A percentile compares a stretch with the other conserved stretches of the same genome.
Evolutionary conservation across 2,888 invertebrate genomes (phyloP).

Genomic region (Rhorus exstirpatorius): DNA sequence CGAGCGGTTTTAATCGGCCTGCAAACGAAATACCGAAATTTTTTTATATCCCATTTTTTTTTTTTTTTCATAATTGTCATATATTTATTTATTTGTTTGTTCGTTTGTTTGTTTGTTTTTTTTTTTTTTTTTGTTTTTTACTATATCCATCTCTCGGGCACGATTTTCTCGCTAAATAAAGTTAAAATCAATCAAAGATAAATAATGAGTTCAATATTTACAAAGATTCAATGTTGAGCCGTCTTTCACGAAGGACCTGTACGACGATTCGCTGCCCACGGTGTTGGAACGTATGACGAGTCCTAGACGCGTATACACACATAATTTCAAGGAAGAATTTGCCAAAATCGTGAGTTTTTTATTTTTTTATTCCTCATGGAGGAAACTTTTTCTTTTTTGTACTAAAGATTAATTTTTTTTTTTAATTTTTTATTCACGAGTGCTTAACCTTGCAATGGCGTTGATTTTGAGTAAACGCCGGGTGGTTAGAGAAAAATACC

Average conservation of each 20-base stretch:
- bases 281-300: constrained; percentile 68
- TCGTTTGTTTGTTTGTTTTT: background rate
- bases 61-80: too few species aligned
- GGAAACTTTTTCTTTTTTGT: too few species aligned
- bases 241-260: constrained; percentile 66
- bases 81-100: background rate
- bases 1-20: constrained; percentile 71
- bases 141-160: background rate
- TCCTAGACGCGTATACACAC: constrained; percentile 61
- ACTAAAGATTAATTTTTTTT: too few species aligned
- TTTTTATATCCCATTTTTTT: constrained; percentile 8
- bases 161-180: too few species aligned
- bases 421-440: too few species aligned
- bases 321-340: constrained; percentile 45
- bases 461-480: too few species aligned
- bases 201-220: constrained; percentile 64
- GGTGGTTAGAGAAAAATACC: too few species aligned
- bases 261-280: constrained; percentile 69
- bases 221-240: constrained; percentile 69
- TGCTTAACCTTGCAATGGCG: too few species aligned
- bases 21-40: constrained; percentile 56
- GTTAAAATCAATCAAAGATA: constrained; percentile 8
- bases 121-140: background rate
- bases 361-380: background rate
- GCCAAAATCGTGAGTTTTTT: background rate